Percentiles rank a stretch among this genome's conserved stretches.
Conservation (phyloP, 2,797 vertebrate species). For the Dendrocincla tyrannina region DNA sequence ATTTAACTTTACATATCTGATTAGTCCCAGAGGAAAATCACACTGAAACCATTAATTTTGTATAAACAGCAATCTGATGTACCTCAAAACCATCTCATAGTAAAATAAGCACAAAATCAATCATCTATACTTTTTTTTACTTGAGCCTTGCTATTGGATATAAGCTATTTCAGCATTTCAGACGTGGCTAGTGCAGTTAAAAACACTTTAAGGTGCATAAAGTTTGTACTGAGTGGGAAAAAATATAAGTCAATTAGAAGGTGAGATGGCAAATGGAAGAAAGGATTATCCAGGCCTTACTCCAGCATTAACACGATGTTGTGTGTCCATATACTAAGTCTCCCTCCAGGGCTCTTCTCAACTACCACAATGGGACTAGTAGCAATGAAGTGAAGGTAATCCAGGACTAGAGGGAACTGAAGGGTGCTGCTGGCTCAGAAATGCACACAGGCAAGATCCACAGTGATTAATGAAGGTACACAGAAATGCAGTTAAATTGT, state of each 20-base stretch:
- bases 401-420: neutral
- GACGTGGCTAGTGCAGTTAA: neutral
- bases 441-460: neutral
- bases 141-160: neutral
- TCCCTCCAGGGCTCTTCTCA: neutral
- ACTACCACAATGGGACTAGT: neutral
- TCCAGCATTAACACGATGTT: neutral
- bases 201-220: neutral
- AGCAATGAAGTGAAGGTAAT: neutral
- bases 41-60: neutral
- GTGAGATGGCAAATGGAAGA: neutral
- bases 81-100: neutral
- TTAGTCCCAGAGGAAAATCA: neutral
- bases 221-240: neutral
- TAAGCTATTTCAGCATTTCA: neutral
- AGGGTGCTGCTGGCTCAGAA: neutral
- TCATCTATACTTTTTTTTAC: neutral
- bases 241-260: neutral
- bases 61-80: neutral
- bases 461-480: neutral
- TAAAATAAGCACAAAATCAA: neutral
- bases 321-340: neutral
- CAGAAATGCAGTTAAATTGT: neutral
- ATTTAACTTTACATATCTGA: neutral
- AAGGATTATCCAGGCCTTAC: neutral